phyloP scores from a whole-genome alignment of 1,140 invertebrate genomes.

The Ericerus pela region DNA sequence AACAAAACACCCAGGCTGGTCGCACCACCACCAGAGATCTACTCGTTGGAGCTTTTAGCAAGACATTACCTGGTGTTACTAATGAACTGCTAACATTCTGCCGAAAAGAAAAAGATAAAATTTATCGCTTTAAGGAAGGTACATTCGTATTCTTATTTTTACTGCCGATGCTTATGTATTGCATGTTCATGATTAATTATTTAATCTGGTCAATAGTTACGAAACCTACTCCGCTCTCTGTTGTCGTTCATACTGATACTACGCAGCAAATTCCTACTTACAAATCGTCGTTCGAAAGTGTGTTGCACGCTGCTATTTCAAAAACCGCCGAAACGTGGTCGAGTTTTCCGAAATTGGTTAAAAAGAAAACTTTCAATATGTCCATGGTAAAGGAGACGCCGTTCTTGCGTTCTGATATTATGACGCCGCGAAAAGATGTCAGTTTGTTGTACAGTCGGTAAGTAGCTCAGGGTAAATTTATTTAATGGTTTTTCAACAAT shows the following conservation, averaged over 20 bases:
- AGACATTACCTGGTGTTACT: background rate
- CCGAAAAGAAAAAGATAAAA: background rate
- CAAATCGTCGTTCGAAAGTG: constrained; percentile 1
- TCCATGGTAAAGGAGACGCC: background rate
- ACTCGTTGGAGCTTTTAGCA: background rate
- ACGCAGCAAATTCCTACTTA: background rate
- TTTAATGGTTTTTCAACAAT: background rate
- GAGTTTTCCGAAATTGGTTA: background rate
- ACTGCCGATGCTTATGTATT: too few relatives aligned
- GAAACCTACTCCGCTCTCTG: background rate
- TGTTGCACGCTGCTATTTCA: background rate
- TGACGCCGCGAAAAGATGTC: background rate
- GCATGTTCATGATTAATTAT: too few relatives aligned
- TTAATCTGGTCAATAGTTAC: too few relatives aligned
- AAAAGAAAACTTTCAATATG: background rate
- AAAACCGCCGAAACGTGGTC: constrained; percentile 2
- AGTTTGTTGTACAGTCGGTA: background rate
- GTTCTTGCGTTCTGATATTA: background rate
- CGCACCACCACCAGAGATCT: background rate
- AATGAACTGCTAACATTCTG: background rate
- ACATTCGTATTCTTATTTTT: background rate
- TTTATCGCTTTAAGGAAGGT: background rate
- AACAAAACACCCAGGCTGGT: background rate
- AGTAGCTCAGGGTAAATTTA: background rate
- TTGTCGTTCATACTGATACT: background rate